These are phyloP conservation scores for Gymnothorax reevesii DNA, from an alignment of 2,797 vertebrate species.

Conservation along the genomic window DNA sequence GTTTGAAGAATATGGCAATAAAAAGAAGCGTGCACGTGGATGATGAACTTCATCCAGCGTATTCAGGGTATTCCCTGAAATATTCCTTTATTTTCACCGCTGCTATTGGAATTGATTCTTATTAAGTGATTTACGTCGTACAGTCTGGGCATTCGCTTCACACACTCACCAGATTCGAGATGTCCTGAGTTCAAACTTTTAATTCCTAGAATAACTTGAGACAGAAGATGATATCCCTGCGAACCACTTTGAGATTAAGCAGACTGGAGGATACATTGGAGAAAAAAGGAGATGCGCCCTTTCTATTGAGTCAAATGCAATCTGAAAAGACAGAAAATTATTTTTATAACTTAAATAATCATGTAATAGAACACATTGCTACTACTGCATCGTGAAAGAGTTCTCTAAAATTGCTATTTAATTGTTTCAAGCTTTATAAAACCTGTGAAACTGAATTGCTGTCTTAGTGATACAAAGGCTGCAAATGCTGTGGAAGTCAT, in stretches of 20 bases:
- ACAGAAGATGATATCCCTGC: constrained; percentile 31
- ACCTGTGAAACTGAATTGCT: not conserved
- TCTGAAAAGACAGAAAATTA: constrained; percentile 14
- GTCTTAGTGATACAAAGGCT: not conserved
- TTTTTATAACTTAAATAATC: not conserved
- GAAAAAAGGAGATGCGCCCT: constrained; percentile 15
- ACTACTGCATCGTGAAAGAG: not conserved
- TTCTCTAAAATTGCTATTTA: not conserved
- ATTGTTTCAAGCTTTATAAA: not conserved
- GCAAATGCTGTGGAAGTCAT: not conserved
- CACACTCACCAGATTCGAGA: constrained; percentile 60
- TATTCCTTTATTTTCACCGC: constrained; percentile 33
- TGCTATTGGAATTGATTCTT: constrained; percentile 47
- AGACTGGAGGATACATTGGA: constrained; percentile 25
- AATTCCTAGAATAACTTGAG: constrained; percentile 29
- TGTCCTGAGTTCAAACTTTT: constrained; percentile 52
- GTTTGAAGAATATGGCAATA: not conserved
- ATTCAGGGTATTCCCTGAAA: too few relatives aligned
- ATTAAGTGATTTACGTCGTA: constrained; percentile 59
- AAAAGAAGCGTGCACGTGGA: constrained; percentile 15
- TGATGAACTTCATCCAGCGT: not conserved
- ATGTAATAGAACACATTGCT: not conserved
- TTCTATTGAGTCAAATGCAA: constrained; percentile 21
- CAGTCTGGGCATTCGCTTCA: constrained; percentile 61
- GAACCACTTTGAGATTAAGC: constrained; percentile 23